These are phyloP conservation scores for Circaetus cinerascens DNA, from an alignment of 2,113 vertebrate species.

Conservation along the genomic window DNA sequence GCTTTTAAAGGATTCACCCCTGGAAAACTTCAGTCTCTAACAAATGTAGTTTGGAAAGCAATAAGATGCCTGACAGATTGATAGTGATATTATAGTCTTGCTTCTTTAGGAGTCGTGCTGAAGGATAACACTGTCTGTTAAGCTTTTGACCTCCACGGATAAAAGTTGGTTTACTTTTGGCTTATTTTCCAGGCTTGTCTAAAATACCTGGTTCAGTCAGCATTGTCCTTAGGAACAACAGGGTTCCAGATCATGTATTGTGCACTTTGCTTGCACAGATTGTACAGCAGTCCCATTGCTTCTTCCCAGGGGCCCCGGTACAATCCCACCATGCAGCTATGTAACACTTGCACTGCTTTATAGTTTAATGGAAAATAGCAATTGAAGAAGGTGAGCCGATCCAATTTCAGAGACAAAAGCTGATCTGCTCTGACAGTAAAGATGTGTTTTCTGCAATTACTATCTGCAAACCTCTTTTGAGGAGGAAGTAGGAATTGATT, in stretches of 20 bases:
- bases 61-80: not conserved
- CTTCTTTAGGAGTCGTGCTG: not conserved
- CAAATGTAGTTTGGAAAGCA: not conserved
- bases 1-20: not conserved
- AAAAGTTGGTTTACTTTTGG: not conserved
- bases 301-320: not conserved
- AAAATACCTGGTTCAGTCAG: not conserved
- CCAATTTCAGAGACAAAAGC: slow-evolving; percentile 4
- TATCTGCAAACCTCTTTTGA: slow-evolving; percentile 31
- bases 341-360: not conserved
- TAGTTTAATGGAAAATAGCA: not conserved
- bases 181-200: not conserved
- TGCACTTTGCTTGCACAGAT: not conserved
- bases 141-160: not conserved
- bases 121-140: not conserved
- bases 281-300: not conserved
- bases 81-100: not conserved
- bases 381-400: not conserved
- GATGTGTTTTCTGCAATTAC: slow-evolving; percentile 35
- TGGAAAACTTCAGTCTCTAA: not conserved
- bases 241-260: not conserved
- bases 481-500: slow-evolving; percentile 53
- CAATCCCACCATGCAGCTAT: not conserved
- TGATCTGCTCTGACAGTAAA: not conserved
- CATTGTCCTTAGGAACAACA: not conserved